Evolutionary conservation across 1,140 invertebrate species (phyloP).

Genomic region (Oreohelix idahoensis): DNA sequence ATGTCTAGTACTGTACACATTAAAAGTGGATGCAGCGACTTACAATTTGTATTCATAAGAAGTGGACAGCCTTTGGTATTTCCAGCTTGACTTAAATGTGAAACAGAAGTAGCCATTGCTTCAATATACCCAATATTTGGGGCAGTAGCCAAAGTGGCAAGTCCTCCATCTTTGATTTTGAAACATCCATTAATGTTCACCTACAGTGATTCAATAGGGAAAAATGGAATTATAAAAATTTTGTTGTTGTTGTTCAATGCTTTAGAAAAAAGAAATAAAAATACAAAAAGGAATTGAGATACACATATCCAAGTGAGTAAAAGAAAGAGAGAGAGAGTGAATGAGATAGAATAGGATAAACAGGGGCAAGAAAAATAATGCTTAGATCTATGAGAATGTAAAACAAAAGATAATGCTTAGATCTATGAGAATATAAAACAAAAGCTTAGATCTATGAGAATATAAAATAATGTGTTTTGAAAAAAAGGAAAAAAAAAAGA

Average conservation of each 20-base stretch:
- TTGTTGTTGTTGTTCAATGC: not conserved
- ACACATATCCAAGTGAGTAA: too few species aligned
- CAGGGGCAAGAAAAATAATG: too few species aligned
- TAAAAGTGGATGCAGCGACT: not conserved
- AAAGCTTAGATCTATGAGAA: too few species aligned
- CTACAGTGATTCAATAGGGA: not conserved
- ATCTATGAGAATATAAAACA: too few species aligned
- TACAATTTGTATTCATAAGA: slow-evolving; percentile 31
- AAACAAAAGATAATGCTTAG: too few species aligned
- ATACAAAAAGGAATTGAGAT: not conserved
- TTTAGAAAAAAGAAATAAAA: not conserved
- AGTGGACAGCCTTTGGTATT: slow-evolving; percentile 45
- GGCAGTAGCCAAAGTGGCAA: slow-evolving; percentile 30
- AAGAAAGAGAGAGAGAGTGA: too few species aligned
- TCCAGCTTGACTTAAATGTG: slow-evolving; percentile 25
- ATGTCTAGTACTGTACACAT: too few species aligned
- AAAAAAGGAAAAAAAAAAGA: too few species aligned
- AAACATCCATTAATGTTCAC: slow-evolving; percentile 45
- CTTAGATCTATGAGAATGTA: too few species aligned
- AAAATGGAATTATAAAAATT: too few species aligned
- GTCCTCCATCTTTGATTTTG: slow-evolving; percentile 39
- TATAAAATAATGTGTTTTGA: too few species aligned
- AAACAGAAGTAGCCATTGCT: slow-evolving; percentile 44
- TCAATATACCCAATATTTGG: slow-evolving; percentile 22
- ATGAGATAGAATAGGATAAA: too few species aligned